These are phyloP conservation scores for Punctoribates punctum DNA, from an alignment of 2,888 invertebrate genomes.

Conservation along the genomic window DNA sequence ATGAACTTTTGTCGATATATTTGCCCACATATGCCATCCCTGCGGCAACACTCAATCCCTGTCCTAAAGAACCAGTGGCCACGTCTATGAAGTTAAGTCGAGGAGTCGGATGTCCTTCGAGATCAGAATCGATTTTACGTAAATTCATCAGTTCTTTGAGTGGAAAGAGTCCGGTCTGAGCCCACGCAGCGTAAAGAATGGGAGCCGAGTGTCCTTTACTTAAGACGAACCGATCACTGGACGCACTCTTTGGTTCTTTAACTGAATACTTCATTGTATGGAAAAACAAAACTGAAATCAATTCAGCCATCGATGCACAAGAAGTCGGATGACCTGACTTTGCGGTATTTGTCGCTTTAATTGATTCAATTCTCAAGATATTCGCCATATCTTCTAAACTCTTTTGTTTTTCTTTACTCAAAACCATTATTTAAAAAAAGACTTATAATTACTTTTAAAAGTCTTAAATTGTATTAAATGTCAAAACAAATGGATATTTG, in stretches of 20 bases:
- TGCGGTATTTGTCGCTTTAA: conserved; percentile 84
- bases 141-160: conserved; percentile 76
- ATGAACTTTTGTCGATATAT: conserved; percentile 72
- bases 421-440: conserved; percentile 6
- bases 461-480: neutral
- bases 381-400: conserved; percentile 75
- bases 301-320: conserved; percentile 96
- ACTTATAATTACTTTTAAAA: no score
- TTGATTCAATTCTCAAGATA: conserved; percentile 85
- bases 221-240: conserved; percentile 90
- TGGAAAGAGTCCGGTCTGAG: conserved; percentile 89
- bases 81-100: conserved; percentile 95
- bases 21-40: conserved; percentile 96
- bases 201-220: conserved; percentile 96
- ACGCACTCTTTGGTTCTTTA: conserved; percentile 75
- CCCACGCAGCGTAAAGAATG: conserved; percentile 98
- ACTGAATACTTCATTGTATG: conserved; percentile 92
- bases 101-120: conserved; percentile 99
- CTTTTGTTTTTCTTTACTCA: conserved; percentile 25
- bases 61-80: conserved; percentile 96
- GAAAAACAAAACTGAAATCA: conserved; percentile 97
- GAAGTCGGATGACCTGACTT: conserved; percentile 99
- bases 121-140: conserved; percentile 85
- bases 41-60: conserved; percentile 89
- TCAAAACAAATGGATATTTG: neutral